Evolutionary conservation across 2,797 vertebrate species (phyloP), one percentile per base, ranked within the genome.

Genomic region (Loris lydekkerianus): DNA sequence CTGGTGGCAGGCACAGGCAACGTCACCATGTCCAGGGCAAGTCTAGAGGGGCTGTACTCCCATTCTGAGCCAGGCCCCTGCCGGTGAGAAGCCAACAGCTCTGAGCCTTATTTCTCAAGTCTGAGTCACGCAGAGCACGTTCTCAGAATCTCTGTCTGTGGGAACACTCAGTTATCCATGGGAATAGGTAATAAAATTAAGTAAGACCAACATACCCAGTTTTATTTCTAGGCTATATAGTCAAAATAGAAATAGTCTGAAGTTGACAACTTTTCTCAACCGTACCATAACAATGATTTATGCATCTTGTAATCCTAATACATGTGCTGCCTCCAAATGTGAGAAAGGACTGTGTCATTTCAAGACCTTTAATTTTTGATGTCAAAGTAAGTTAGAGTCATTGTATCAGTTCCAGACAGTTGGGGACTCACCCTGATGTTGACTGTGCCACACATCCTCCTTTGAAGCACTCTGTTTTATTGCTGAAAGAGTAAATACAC

Each of bases 131-230:
- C 86, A 77, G 31, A 91, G 73, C 23, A 96, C 43, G 86, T 94
- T 96, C 80, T 37, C 65, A 93, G 86, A 94, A 67, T 27, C 20
- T 37, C 58, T 76, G n/a, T 94, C 84, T 96, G 76, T 96, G 96
- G 94, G 90, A 97, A 97, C 84, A 86, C 86, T 94, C 56, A 89
- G 31, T 56, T 93, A 67, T 82, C 92, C 94, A 80, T 85, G 91
- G 76, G 96, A 96, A 90, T 84, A 93, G 80, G 73, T 95, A 96
- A 96, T 97, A 97, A 97, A 97, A 94, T 61, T 40, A 56, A 60
- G 61, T 92, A 92, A 95, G 63, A 94, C 63, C 89, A 96, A 89
- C 85, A 95, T 92, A 86, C 70, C 63, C 58, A 75, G 88, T 96
- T 96, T 97, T 96, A 97, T 97, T 96, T 97, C 96, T 96, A 97